These are phyloP conservation scores for Protobothrops mucrosquamatus DNA, from an alignment of 2,113 vertebrate genomes.

Conservation along the genomic window DNA sequence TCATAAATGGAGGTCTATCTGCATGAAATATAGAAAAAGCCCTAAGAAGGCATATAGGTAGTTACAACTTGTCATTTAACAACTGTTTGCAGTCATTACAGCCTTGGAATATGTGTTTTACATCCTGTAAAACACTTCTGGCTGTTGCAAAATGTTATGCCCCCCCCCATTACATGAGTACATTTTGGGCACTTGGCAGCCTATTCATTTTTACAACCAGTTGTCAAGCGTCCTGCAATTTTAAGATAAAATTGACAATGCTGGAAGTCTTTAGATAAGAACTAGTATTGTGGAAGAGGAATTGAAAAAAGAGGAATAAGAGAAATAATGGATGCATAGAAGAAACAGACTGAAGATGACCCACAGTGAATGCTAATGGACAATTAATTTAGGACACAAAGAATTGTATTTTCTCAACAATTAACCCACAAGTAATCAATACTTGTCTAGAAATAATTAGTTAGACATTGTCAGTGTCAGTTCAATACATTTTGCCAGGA, in stretches of 20 bases:
- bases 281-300: not conserved
- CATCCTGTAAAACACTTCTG: not conserved
- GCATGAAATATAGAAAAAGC: not conserved
- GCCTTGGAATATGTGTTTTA: not conserved
- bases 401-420: not conserved
- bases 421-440: not conserved
- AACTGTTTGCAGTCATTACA: not conserved
- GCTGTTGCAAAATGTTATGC: not conserved
- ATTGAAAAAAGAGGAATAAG: not conserved
- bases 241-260: not conserved
- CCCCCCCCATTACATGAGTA: not conserved
- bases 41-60: not conserved
- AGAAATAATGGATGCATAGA: not conserved
- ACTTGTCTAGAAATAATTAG: not conserved
- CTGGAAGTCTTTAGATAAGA: not conserved
- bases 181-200: not conserved
- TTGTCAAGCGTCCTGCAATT: not conserved
- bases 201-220: not conserved
- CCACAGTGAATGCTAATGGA: not conserved
- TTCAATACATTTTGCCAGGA: not conserved
- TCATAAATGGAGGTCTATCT: not conserved
- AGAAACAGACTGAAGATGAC: not conserved
- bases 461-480: not conserved
- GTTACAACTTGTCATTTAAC: not conserved
- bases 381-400: not conserved